A percentile compares a stretch with the other conserved stretches of the same genome.
These are phyloP conservation scores for Drosophila rellima DNA, from an alignment of 2,888 invertebrate genomes.

Conservation along the genomic window DNA sequence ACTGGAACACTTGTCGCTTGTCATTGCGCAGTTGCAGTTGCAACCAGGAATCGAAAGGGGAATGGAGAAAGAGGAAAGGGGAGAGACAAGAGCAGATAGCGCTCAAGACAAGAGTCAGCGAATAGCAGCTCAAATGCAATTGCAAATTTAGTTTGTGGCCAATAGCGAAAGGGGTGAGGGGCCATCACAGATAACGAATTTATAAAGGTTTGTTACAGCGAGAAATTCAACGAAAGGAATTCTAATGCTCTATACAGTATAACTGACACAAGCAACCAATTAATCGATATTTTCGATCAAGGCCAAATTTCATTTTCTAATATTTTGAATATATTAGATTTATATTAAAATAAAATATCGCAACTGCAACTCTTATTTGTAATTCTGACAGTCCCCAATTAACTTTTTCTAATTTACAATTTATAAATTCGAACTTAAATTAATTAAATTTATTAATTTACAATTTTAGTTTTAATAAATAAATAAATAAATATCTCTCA, in stretches of 20 bases:
- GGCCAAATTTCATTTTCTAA: too few relatives aligned
- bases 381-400: too few relatives aligned
- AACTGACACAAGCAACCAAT: too few relatives aligned
- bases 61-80: neutral
- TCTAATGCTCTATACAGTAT: neutral
- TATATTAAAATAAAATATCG: too few relatives aligned
- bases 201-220: neutral
- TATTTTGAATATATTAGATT: too few relatives aligned
- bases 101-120: slow-evolving; percentile 50
- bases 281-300: too few relatives aligned
- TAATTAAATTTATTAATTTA: too few relatives aligned
- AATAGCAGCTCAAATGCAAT: slow-evolving; percentile 60
- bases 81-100: slow-evolving; percentile 23
- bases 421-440: too few relatives aligned
- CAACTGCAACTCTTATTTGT: too few relatives aligned
- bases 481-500: too few relatives aligned
- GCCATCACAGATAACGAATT: slow-evolving; percentile 4
- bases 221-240: neutral
- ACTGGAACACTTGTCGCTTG: slow-evolving; percentile 82
- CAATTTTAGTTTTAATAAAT: too few relatives aligned
- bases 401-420: too few relatives aligned
- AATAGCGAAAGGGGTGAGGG: neutral
- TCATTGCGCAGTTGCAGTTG: slow-evolving; percentile 75
- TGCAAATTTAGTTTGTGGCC: slow-evolving; percentile 49
- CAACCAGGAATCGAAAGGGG: slow-evolving; percentile 12